Conservation (phyloP, 1,140 invertebrate species). For the Microvelia longipes region DNA sequence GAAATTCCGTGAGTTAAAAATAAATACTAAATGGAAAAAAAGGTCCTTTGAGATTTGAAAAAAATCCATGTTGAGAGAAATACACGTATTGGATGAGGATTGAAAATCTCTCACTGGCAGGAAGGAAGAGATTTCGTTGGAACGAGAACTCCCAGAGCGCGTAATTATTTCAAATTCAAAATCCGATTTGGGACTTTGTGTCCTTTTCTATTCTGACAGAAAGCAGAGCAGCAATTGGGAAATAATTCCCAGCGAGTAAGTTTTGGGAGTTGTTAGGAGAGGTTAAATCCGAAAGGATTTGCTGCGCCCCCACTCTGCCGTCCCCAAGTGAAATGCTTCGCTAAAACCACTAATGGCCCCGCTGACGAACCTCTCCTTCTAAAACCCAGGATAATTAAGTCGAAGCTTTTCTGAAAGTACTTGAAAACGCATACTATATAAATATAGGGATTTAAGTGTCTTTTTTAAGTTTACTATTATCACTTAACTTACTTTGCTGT, state of each 20-base stretch:
- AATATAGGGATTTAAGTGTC: too few relatives aligned
- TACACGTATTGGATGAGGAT: too few relatives aligned
- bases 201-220: not conserved
- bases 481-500: too few relatives aligned
- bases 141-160: not conserved
- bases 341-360: not conserved
- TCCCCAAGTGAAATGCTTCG: too few relatives aligned
- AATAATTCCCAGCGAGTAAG: not conserved
- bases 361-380: not conserved
- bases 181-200: not conserved
- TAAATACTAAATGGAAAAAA: too few relatives aligned
- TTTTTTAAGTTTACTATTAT: too few relatives aligned
- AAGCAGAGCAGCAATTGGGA: not conserved
- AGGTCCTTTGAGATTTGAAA: too few relatives aligned
- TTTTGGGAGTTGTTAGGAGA: not conserved
- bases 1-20: too few relatives aligned
- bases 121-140: too few relatives aligned
- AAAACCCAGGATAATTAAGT: not conserved
- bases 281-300: not conserved
- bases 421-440: too few relatives aligned
- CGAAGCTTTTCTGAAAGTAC: not conserved
- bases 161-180: not conserved
- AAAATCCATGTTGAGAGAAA: too few relatives aligned
- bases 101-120: too few relatives aligned
- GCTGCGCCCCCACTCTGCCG: not conserved